Percentiles rank a stretch among this genome's conserved stretches.
Conservation (phyloP, 2,113 vertebrate species). For the Pyxicephalus adspersus region DNA sequence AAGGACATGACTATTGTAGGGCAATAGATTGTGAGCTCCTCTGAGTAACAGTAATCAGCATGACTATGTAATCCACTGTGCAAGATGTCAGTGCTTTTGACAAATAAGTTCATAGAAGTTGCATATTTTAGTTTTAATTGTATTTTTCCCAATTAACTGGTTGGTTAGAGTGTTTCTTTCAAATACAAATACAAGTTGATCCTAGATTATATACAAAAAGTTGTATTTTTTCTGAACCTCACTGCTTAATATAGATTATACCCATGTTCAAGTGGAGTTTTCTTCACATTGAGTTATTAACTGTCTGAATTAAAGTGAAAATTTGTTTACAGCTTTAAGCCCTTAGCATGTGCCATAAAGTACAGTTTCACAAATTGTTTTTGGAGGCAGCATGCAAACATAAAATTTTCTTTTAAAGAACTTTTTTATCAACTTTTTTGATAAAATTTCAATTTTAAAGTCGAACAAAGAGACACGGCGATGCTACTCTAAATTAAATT, state of each 20-base stretch:
- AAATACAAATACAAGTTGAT: too few relatives aligned
- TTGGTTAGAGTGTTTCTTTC: too few relatives aligned
- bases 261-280: background rate
- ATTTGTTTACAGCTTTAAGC: background rate
- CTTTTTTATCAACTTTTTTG: too few relatives aligned
- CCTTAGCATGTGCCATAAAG: constrained; percentile 9
- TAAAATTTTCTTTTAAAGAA: constrained; percentile 11
- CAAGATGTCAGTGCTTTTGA: too few relatives aligned
- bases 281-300: background rate
- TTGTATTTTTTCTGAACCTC: background rate
- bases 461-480: background rate
- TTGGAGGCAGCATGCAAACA: background rate
- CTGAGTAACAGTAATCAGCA: too few relatives aligned
- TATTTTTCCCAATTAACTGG: too few relatives aligned
- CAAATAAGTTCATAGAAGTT: too few relatives aligned
- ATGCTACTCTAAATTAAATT: constrained; percentile 15
- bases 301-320: background rate
- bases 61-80: too few relatives aligned
- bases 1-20: too few relatives aligned
- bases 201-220: too few relatives aligned
- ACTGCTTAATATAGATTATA: background rate
- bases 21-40: too few relatives aligned
- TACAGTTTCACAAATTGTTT: constrained; percentile 6
- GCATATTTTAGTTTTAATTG: too few relatives aligned
- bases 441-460: background rate